Base-by-base conservation (phyloP, 2,797 vertebrate species). In the Malurus leucopterus region DNA sequence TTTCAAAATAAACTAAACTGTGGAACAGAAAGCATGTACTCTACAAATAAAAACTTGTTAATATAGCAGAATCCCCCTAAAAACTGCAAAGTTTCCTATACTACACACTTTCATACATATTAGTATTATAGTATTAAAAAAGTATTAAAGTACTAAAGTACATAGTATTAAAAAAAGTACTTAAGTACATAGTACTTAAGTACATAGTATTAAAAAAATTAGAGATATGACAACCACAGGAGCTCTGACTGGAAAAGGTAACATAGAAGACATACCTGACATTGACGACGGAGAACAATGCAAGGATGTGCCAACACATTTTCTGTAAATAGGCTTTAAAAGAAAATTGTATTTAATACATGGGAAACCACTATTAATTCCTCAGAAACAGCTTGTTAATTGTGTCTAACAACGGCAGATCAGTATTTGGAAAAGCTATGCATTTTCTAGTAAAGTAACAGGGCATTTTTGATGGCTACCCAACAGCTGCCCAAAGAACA, bases 301-400 rank as follows among this genome's bases (percentile, higher is more conserved):
- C 99, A 99, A 78, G 99, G 99, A 86, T 99, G 99, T 83, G 98
- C 98, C 79, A 99, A 96, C 20, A 99, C 99, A 94, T 99, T 99
- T 96, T 99, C 99, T 95, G 99, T 99, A 97, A 99, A 99, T 11
- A 99, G 97, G 93, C 99, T 99, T 93, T 57, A 84, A 83, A 94
- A 93, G 78, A 95, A 79, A 80, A 94, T 74, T 71, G 41, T n/a
- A 83, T 89, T 93, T 88, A 92, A 83, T 75, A 21, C 43, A 89
- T 0, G 4, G 12, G 29, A 82, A 63, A 15, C 2, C 17, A 81
- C 11, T 8, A 4, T 15, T 53, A 72, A 63, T 38, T 44, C 50
- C 34, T 51, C 19, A 69, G 13, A 32, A 86, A 88, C 72, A 4
- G 16, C 4, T 51, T 53, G 6, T 22, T 68, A 43, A 53, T 69